Conservation (phyloP, 2,888 invertebrate genomes). For the Podotricha telesiphe region DNA sequence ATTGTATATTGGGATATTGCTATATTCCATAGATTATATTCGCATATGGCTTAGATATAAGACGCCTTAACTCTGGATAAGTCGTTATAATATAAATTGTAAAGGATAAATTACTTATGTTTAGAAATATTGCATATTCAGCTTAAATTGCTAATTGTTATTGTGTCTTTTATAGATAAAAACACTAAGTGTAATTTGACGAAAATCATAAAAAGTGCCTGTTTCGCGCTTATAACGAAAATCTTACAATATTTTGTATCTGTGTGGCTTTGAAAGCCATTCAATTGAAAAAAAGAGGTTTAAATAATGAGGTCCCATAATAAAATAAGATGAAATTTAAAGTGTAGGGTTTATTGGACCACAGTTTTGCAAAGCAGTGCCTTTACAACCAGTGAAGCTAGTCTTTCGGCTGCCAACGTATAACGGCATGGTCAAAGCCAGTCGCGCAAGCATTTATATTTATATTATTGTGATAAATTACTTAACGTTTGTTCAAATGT, state of each 20-base stretch:
- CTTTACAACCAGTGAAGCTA: constrained; percentile 79
- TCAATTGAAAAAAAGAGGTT: not conserved
- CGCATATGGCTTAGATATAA: constrained; percentile 53
- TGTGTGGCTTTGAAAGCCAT: not conserved
- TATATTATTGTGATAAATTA: constrained; percentile 63
- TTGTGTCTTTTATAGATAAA: constrained; percentile 47
- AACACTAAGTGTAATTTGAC: constrained; percentile 47
- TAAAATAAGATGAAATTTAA: constrained; percentile 4
- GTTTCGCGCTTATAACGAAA: constrained; percentile 28
- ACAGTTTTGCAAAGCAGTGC: constrained; percentile 59
- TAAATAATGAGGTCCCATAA: not conserved
- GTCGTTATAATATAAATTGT: constrained; percentile 62
- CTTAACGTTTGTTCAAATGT: constrained; percentile 40
- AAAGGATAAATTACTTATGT: constrained; percentile 52
- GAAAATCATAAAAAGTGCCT: constrained; percentile 46
- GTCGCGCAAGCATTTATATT: constrained; percentile 82
- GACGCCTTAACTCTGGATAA: constrained; percentile 78
- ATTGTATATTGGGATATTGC: constrained; percentile 52
- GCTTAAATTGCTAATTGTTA: constrained; percentile 51
- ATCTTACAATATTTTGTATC: not conserved
- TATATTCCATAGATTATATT: constrained; percentile 65
- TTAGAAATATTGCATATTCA: constrained; percentile 45
- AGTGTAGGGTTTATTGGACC: not conserved
- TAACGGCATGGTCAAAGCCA: constrained; percentile 58
- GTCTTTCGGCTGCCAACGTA: constrained; percentile 65